A percentile compares a stretch with the other conserved stretches of the same genome.
Conservation (phyloP, 2,113 vertebrate genomes). For the Damaliscus lunatus region DNA sequence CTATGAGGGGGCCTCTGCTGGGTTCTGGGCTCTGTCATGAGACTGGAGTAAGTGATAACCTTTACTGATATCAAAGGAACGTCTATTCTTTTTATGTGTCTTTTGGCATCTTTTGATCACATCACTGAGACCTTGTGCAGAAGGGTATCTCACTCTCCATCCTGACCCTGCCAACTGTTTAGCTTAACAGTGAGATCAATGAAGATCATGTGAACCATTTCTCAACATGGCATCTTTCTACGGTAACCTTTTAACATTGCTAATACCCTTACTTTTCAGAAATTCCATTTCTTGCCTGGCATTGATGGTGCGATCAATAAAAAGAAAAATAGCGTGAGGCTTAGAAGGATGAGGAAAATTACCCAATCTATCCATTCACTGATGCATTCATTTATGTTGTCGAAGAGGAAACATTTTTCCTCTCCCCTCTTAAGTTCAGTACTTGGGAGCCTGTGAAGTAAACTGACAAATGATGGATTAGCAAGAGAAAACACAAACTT, state of each 20-base stretch:
- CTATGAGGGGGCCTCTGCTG: neutral
- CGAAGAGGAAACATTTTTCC: neutral
- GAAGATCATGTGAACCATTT: neutral
- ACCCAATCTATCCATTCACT: neutral
- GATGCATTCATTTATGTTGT: constrained; percentile 15
- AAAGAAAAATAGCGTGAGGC: neutral
- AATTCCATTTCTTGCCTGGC: constrained; percentile 15
- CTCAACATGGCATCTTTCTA: neutral
- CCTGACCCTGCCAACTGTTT: neutral
- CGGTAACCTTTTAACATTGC: constrained; percentile 13
- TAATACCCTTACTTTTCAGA: neutral
- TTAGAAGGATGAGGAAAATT: constrained; percentile 35
- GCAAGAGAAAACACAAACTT: neutral
- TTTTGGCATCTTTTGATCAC: neutral
- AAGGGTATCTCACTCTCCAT: neutral
- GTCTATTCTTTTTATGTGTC: neutral
- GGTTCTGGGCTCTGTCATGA: neutral
- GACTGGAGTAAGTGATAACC: neutral
- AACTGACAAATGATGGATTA: constrained; percentile 2
- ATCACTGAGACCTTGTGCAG: neutral
- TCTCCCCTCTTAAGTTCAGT: neutral
- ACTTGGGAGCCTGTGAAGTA: neutral
- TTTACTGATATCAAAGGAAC: neutral
- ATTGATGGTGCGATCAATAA: constrained; percentile 10
- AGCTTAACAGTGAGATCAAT: neutral